Percentiles rank a stretch among this genome's conserved stretches.
These are phyloP conservation scores for Drosophila kuntzei DNA, from an alignment of 2,888 invertebrate species.

Conservation along the genomic window DNA sequence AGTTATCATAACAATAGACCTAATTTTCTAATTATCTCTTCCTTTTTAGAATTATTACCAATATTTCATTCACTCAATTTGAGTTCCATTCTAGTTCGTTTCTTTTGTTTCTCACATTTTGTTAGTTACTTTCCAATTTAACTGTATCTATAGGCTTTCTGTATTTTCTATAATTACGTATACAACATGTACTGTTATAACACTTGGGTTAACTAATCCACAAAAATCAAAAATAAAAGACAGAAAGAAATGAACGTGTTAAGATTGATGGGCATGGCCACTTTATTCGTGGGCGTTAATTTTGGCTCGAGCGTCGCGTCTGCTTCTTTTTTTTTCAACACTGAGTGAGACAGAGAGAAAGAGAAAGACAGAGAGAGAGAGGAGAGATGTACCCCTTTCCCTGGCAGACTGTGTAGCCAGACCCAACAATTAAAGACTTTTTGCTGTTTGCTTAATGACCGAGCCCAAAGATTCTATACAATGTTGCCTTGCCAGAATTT, in stretches of 20 bases:
- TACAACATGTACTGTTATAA: conserved; percentile 17
- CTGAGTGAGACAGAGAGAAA: not conserved
- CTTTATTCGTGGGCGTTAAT: conserved; percentile 63
- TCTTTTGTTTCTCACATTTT: not conserved
- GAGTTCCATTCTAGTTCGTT: not conserved
- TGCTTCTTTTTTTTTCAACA: not conserved
- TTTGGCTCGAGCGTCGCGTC: conserved; percentile 44
- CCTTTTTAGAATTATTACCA: not conserved
- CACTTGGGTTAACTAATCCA: conserved; percentile 2
- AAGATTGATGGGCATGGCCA: conserved; percentile 69
- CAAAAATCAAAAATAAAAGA: not conserved
- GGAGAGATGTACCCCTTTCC: conserved; percentile 3
- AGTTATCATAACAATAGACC: too few species aligned
- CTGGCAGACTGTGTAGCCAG: not conserved
- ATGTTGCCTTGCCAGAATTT: conserved; percentile 50
- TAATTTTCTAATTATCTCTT: too few species aligned
- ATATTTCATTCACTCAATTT: not conserved
- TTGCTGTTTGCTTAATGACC: conserved; percentile 58
- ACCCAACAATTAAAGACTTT: conserved; percentile 61
- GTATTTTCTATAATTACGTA: conserved; percentile 1
- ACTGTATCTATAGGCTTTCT: not conserved
- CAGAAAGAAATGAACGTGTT: conserved; percentile 45
- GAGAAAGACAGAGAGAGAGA: not conserved
- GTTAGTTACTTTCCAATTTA: not conserved
- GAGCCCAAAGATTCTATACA: conserved; percentile 13